These are phyloP conservation scores for Leuciscus idus DNA, from an alignment of 2,113 vertebrate genomes.

Conservation along the genomic window DNA sequence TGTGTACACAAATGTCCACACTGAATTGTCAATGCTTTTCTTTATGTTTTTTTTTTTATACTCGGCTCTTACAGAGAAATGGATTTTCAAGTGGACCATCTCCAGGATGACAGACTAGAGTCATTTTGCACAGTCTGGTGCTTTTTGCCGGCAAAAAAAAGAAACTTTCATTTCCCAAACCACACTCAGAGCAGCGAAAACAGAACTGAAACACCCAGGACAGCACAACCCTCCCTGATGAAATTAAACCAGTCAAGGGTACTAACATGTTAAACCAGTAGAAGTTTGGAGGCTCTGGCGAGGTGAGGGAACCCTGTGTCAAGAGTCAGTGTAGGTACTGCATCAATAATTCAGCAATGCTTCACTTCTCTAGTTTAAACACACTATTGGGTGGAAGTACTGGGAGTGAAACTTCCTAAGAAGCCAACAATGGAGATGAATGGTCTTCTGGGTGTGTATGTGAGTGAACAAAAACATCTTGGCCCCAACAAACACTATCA, in stretches of 20 bases:
- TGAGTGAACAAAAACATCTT: background rate
- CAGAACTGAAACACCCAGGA: background rate
- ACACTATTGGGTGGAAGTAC: constrained; percentile 10
- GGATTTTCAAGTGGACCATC: constrained; percentile 9
- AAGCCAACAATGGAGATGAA: constrained; percentile 44
- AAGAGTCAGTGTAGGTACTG: constrained; percentile 2
- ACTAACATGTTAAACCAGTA: background rate
- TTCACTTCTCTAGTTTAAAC: constrained; percentile 47
- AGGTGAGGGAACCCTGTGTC: constrained; percentile 18
- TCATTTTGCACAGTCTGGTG: constrained; percentile 8
- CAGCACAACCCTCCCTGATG: background rate
- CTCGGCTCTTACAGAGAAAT: background rate
- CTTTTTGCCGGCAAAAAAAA: background rate
- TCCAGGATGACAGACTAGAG: constrained; percentile 23
- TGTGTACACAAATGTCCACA: background rate
- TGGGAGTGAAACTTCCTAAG: constrained; percentile 38
- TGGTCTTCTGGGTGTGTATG: background rate
- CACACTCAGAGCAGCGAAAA: background rate
- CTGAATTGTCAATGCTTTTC: constrained; percentile 7
- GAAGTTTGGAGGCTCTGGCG: background rate
- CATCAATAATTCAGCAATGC: constrained; percentile 53
- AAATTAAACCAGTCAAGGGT: background rate
- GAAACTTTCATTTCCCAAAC: background rate
- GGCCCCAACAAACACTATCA: background rate
- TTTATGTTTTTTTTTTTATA: background rate